Conservation (phyloP, 2,113 vertebrate species). For the Nerophis ophidion region DNA sequence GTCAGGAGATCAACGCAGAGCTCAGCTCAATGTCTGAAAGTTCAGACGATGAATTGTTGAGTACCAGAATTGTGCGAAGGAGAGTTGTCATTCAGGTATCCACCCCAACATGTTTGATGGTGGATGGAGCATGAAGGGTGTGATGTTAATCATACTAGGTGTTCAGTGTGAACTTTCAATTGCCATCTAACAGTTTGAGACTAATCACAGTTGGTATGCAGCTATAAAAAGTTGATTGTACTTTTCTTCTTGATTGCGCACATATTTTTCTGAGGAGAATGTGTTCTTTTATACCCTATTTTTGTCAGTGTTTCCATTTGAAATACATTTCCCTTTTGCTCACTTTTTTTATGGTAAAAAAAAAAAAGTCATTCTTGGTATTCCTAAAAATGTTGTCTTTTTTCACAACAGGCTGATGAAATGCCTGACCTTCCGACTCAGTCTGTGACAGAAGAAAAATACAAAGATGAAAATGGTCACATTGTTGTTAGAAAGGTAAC, state of each 20-base stretch:
- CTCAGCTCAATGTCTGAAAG: conserved; percentile 80
- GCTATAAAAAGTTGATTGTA: conserved; percentile 2
- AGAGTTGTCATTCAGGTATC: conserved; percentile 92
- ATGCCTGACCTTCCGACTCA: conserved; percentile 79
- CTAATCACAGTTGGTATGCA: neutral
- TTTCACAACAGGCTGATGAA: conserved; percentile 75
- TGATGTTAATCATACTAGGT: conserved; percentile 14
- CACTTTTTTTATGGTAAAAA: neutral
- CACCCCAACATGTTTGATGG: conserved; percentile 31
- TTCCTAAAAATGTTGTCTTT: conserved; percentile 6
- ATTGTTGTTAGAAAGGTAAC: conserved; percentile 85
- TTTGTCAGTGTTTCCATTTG: neutral
- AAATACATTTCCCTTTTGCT: conserved; percentile 4
- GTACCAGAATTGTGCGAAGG: conserved; percentile 85
- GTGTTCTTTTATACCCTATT: conserved; percentile 26
- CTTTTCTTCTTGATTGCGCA: conserved; percentile 25
- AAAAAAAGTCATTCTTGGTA: conserved; percentile 1
- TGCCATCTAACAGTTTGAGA: conserved; percentile 18
- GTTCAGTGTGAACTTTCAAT: conserved; percentile 7
- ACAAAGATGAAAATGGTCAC: conserved; percentile 81
- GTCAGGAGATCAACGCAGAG: conserved; percentile 80
- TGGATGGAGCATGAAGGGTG: conserved; percentile 12
- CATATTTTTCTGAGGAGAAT: conserved; percentile 22
- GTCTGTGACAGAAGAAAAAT: conserved; percentile 83
- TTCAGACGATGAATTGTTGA: conserved; percentile 87